Percentiles rank a stretch among this genome's conserved stretches.
Evolutionary conservation across 2,888 invertebrate genomes (phyloP).

Genomic region (Alloplasta piceator): DNA sequence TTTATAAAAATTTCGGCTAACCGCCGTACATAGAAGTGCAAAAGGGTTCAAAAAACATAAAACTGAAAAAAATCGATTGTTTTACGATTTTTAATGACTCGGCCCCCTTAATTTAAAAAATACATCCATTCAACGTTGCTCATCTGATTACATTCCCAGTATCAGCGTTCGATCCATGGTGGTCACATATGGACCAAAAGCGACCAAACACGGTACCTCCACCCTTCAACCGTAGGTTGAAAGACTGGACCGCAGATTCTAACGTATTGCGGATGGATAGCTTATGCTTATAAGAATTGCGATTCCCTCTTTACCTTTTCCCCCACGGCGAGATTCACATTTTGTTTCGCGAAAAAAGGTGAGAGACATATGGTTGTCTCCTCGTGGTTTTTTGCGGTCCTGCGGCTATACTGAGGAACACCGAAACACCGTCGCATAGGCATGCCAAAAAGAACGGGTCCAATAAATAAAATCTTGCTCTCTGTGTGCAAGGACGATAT

Average conservation of each 20-base stretch:
- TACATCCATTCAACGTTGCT: no score
- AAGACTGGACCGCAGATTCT: conserved; percentile 73
- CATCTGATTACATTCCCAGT: no score
- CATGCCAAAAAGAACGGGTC: conserved; percentile 68
- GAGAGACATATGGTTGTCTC: conserved; percentile 55
- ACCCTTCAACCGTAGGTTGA: neutral
- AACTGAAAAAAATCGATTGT: no score
- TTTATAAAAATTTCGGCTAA: no score
- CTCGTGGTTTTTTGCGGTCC: conserved; percentile 64
- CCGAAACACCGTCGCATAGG: conserved; percentile 64
- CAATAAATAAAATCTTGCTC: conserved; percentile 78
- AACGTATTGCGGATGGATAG: conserved; percentile 75
- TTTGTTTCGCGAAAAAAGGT: conserved; percentile 56
- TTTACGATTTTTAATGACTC: no score
- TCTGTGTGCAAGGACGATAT: conserved; percentile 67
- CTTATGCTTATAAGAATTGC: conserved; percentile 67
- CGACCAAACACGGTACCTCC: no score
- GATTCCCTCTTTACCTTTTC: conserved; percentile 68
- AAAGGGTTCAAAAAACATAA: no score
- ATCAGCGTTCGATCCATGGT: no score
- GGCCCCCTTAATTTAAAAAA: no score
- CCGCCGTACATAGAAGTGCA: no score
- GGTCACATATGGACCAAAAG: no score
- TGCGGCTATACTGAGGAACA: conserved; percentile 60
- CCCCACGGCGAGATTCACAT: conserved; percentile 51